Evolutionary conservation across 2,888 invertebrate genomes (phyloP), one percentile per base, ranked within the genome.

Genomic region (Diachrysia chrysitis): DNA sequence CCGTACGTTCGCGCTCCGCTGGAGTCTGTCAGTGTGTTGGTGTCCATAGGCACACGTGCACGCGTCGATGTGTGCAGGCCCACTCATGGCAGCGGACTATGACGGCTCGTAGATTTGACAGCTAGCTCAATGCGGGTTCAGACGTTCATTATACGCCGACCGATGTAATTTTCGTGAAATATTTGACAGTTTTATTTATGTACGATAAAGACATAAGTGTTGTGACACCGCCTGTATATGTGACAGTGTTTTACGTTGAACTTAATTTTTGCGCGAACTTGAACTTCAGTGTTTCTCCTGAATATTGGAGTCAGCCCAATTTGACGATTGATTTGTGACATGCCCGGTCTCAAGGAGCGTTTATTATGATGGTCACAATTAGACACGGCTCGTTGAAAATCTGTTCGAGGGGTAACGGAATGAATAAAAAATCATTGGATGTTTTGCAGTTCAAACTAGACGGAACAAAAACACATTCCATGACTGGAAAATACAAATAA

Each of bases 101-200:
- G 95, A 95, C 95, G 95, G 95, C 92, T 92, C 95, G 95, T 95
- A 95, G 95, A 95, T 95, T 95, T 95, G 95, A 95, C 95, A 95
- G 95, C 95, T 95, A 95, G 95, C 95, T 95, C 95, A 95, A 95
- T 95, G 95, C 95, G 93, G 94, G 95, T 91, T 92, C 95, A 95
- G 95, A 95, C 95, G 95, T 95, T 93, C 92, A 94, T 94, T 94
- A 94, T 88, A 93, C 93, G 90, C 88, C 90, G 90, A 89, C 90
- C 91, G 91, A 91, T 90, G 90, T 93, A 92, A 93, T 93, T 92
- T 92, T 90, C 88, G 93, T 93, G 88, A 89, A 93, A 90, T 91
- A 90, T 86, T 88, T 89, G 89, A 90, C 90, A 89, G 86, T 89
- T 90, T 88, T 89, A 89, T 90, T 89, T 90, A 87, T 87, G 87